These are phyloP conservation scores for Hipparchia semele DNA, from an alignment of 2,888 invertebrate genomes.

Conservation along the genomic window DNA sequence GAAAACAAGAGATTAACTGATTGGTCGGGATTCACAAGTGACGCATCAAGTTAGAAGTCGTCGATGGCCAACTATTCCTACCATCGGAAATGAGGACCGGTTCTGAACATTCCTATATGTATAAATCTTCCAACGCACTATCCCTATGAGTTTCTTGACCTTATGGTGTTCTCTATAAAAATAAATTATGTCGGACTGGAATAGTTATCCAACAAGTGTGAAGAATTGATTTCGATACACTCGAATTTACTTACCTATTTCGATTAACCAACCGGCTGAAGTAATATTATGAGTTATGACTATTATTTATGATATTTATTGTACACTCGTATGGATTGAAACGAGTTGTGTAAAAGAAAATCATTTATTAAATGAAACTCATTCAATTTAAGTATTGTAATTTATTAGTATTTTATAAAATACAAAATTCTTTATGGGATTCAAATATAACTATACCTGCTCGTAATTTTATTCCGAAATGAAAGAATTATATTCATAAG, in stretches of 20 bases:
- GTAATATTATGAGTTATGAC: background rate
- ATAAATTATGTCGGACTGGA: slow-evolving; percentile 34
- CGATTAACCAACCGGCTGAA: background rate
- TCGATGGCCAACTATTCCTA: slow-evolving; percentile 33
- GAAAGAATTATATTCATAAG: no score
- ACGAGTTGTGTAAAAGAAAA: no score
- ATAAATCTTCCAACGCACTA: slow-evolving; percentile 54
- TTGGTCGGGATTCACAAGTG: slow-evolving; percentile 36
- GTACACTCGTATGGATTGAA: no score
- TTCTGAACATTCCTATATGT: slow-evolving; percentile 63
- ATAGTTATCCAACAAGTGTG: slow-evolving; percentile 28
- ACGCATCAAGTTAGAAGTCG: slow-evolving; percentile 37
- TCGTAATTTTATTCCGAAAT: no score
- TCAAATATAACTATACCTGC: no score
- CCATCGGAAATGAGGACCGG: slow-evolving; percentile 69
- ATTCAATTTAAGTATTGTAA: no score
- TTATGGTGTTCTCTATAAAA: slow-evolving; percentile 35
- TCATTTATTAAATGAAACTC: no score
- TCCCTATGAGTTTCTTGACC: slow-evolving; percentile 50
- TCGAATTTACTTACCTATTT: slow-evolving; percentile 14
- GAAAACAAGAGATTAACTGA: slow-evolving; percentile 29
- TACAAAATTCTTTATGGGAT: no score
- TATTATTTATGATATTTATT: no score
- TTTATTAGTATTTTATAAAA: no score
- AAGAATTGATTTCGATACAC: slow-evolving; percentile 28